Base-by-base conservation (phyloP, 2,888 invertebrate species). In the Leistus spinibarbis region DNA sequence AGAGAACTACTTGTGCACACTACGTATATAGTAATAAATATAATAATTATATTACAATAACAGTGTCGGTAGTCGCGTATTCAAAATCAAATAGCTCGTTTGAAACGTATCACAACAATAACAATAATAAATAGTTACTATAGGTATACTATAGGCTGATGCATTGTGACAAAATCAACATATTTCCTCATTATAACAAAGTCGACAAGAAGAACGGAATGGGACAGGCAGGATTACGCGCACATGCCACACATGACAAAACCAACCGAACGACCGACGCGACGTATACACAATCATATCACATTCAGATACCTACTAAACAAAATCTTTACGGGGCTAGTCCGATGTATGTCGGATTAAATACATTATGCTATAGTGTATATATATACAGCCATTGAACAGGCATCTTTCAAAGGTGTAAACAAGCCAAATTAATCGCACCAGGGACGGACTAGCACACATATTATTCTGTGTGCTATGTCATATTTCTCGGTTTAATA, bases 101-200 rank as follows among this genome's bases (percentile, higher is more conserved):
- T 22, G 3, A 60, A 60, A 19, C 60, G 19, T 19, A 60, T 60
- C 60, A 60, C 60, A 60, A 60, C 60, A 60, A 60, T 60, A 17
- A 60, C 7, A 40, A 40, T 40, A 40, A 40, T 40, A 40, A 40
- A 22, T 60, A 40, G 7, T 40, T 10, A 2, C 7, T 3, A 40
- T 40, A n/a, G n/a, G n/a, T 40, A 40, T 40, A 40, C 7, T 5
- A 7, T 7, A 40, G 40, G 10, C 13, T 40, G 40, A 20, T 65
- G 54, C 53, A 57, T 56, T 24, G 65, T 54, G 72, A 72, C 72
- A 73, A 73, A 66, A 67, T 66, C 65, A 57, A 66, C 73, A 73
- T 73, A 73, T 73, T 73, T 73, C 56, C 73, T 73, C 73, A 66
- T 73, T 73, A 73, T 66, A 54, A n/a, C n/a, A n/a, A 57, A 64